Evolutionary conservation across 2,113 vertebrate species (phyloP), one percentile per base, ranked within the genome.

Genomic region (Hucho hucho): DNA sequence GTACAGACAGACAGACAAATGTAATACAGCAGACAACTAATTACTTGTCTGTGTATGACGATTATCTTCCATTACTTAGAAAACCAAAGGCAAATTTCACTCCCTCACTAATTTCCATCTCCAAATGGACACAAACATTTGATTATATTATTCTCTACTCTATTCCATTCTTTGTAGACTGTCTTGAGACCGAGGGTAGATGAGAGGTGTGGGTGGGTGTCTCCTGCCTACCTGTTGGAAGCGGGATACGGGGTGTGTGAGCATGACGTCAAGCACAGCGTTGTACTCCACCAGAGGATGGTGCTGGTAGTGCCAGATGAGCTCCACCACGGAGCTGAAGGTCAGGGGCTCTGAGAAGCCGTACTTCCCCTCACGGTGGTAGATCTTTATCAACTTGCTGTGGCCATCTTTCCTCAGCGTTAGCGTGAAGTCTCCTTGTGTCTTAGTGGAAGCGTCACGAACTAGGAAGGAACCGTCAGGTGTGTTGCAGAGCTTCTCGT

Each of bases 381-480:
- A 97, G 84, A 99, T 98, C 92, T 97, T 97, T 80, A 99, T 98
- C 86, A 99, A 89, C 58, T 98, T 97, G 91, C 98, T 99, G 91
- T 96, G 96, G 71, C 95, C 96, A 61, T 97, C 97, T 89, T 99
- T 99, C 94, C 97, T 87, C 73, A 98, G 86, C 0, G 97, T 98
- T 88, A 98, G 91, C 6, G 97, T 98, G 74, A 97, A 98, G 88
- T 98, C 96, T 82, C 97, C 97, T 77, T 97, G 95, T 88, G 95
- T 91, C 92, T 97, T 98, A 79, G 95, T 98, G 32, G 97, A 98
- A 24, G 97, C 96, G 73, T 99, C 95, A 0, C 97, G 95, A 70
- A 99, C 97, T 89, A 99, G 85, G 87, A 98, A 99, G 2, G 97
- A 96, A 75, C 97, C 97, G 46, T 99, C 97, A 66, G 96, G 95